Base-by-base conservation (phyloP, 64 coral and sea anemone species). In the Orbicella faveolata region DNA sequence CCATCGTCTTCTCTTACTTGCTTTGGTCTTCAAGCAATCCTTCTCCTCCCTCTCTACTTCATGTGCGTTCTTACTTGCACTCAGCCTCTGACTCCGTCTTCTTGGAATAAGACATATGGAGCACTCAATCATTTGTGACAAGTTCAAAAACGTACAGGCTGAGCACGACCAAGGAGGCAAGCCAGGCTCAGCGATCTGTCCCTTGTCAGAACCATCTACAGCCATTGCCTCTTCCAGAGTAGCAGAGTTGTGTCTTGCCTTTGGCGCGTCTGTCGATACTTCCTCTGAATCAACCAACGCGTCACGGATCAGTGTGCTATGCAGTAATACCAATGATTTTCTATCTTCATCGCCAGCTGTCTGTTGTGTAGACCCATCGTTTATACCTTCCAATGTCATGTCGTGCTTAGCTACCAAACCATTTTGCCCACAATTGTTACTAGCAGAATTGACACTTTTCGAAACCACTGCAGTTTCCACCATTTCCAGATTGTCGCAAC, bases 61-160 rank as follows among this genome's bases (percentile, higher is more conserved):
- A 8, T 2, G 37, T 53, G 12, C 12, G 26, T 25, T 11, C 34
- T 44, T 37, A 30, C 51, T 92, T 23, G 18, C 14, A 11, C 52
- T 87, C 18, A 39, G 14, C 36, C 90, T 76, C 55, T 80, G 75
- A 36, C 90, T 92, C 4, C 90, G 84, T 39, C 90, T 44, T 41
- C 76, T 78, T 44, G 83, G 90, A 57, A 83, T 92, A 39, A 97
- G 87, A 83, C 95, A 97, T 7, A 97, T 70, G 6, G 95, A 94
- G 36, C 95, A 97, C 52, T 97, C 95, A 36, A 97, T 94, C 95
- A 97, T 97, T 26, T 89, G 76, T 44, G 83, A 84, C 35, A 94
- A 79, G 75, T 97, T 97, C 35, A 84, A 75, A 10, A 97, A 90
- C 20, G 95, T 97, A 57, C 95, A 97, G 78, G 88, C 83, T 0